Conservation (phyloP, 2,797 vertebrate genomes). For the Leptatherina wallacei region DNA sequence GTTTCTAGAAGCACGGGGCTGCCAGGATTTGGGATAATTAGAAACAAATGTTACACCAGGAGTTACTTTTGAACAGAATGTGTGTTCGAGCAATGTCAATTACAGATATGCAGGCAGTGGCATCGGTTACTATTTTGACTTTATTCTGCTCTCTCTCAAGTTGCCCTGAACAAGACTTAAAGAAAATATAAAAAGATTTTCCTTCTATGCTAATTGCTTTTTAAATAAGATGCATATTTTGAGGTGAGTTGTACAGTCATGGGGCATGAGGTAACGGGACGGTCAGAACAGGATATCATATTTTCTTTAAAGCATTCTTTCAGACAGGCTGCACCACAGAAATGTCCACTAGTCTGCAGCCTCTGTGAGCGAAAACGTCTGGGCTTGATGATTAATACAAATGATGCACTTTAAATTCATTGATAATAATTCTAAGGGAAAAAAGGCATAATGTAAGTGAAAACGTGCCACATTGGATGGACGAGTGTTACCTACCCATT, state of each 20-base stretch:
- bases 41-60: constrained; percentile 58
- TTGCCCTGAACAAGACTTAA: constrained; percentile 44
- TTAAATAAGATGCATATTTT: constrained; percentile 31
- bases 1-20: constrained; percentile 16
- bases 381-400: constrained; percentile 10
- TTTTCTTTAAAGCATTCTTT: constrained; percentile 25
- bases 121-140: constrained; percentile 40
- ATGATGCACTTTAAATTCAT: not conserved
- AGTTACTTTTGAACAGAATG: constrained; percentile 34
- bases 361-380: constrained; percentile 12
- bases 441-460: constrained; percentile 7
- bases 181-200: constrained; percentile 57
- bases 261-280: constrained; percentile 1
- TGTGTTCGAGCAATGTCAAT: constrained; percentile 41
- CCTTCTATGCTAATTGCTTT: constrained; percentile 22
- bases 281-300: constrained; percentile 18
- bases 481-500: constrained; percentile 90
- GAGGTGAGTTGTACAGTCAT: constrained; percentile 15
- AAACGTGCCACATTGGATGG: not conserved
- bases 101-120: constrained; percentile 37
- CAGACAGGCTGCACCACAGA: constrained; percentile 14
- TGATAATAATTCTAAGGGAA: not conserved
- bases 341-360: constrained; percentile 5
- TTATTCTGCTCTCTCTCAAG: constrained; percentile 27
- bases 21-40: constrained; percentile 58